A percentile compares a stretch with the other conserved stretches of the same genome.
phyloP scores from a whole-genome alignment of 2,113 vertebrate species.

The Pao palembangensis region DNA sequence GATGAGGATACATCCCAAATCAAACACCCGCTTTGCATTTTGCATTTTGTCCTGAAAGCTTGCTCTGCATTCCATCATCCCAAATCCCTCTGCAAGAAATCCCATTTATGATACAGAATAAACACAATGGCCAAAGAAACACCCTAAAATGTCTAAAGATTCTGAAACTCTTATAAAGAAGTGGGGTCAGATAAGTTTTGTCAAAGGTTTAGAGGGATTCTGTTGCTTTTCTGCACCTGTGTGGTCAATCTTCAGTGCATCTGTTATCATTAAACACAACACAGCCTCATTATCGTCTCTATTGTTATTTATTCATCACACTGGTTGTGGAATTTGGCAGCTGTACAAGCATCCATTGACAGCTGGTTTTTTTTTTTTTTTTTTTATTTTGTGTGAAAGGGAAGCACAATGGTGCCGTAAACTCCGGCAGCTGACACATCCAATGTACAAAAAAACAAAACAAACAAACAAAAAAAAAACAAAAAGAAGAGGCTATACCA shows the following conservation, averaged over 20 bases:
- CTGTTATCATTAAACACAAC: not conserved
- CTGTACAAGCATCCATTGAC: not conserved
- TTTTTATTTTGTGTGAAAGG: conserved; percentile 1
- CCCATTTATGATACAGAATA: conserved; percentile 49
- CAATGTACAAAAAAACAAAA: not conserved
- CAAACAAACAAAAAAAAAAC: not conserved
- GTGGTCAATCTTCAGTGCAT: too few species aligned
- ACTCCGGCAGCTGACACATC: conserved; percentile 16
- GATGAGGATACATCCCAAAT: conserved; percentile 14
- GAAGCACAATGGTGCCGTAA: conserved; percentile 9
- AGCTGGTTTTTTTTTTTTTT: too few species aligned
- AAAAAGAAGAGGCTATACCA: conserved; percentile 10
- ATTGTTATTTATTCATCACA: conserved; percentile 6
- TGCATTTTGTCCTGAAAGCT: conserved; percentile 35
- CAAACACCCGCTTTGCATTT: conserved; percentile 28
- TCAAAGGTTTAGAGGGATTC: too few species aligned
- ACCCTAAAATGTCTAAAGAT: conserved; percentile 11
- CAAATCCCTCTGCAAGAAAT: conserved; percentile 34
- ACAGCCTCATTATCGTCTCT: not conserved
- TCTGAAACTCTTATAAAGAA: not conserved
- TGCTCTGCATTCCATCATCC: conserved; percentile 17
- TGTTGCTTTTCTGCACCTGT: too few species aligned
- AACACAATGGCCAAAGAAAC: conserved; percentile 19
- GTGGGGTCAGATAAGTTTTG: too few species aligned
- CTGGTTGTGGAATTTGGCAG: not conserved